Base-by-base conservation (phyloP, 1,140 invertebrate genomes). In the Eueides isabella region DNA sequence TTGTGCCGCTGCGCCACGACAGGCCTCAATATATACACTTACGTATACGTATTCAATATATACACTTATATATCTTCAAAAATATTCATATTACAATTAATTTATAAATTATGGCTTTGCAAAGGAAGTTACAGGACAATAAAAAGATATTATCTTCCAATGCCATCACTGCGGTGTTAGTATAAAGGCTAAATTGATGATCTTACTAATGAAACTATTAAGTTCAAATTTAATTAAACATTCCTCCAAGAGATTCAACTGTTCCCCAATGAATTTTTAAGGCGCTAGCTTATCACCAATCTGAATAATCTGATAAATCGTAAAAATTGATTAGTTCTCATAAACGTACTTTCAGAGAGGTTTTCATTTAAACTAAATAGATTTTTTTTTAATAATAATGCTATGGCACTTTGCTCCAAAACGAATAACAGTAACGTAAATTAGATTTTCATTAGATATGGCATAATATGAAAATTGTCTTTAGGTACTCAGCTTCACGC, bases 281-380 rank as follows among this genome's bases (percentile, higher is more conserved):
- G 44, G 19, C 19, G 44, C 19, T 3, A 55, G 74, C 81, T 85
- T 85, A 87, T 85, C 84, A 76, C 69, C 38, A 78, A 80, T 72
- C 62, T 70, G 33, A 68, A 44, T 29, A 82, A 61, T 72, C 62
- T 70, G 33, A 68, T 35, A 26, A 82, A 61, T 79, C 77, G 81
- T 88, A 86, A 85, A 87, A 86, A 85, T 85, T 87, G 79, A 85
- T 86, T 83, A 83, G 82, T 71, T 80, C 74, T 80, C 80, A 75
- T 68, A 75, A 67, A 67, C 29, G 44, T n/a, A 55, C n/a, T 48
- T 7, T 19, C 19, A 48, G 7, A 55, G 9, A 23, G n/a, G 19
- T 55, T 19, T 23, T 19, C 19, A 23, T 0, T 23, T 26, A 12
- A 55, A 26, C 11, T 11, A 55, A 26, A 55, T 55, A 55, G 44